Evolutionary conservation across 2,797 vertebrate genomes (phyloP), one percentile per base, ranked within the genome.

Genomic region (Gastrophryne carolinensis): DNA sequence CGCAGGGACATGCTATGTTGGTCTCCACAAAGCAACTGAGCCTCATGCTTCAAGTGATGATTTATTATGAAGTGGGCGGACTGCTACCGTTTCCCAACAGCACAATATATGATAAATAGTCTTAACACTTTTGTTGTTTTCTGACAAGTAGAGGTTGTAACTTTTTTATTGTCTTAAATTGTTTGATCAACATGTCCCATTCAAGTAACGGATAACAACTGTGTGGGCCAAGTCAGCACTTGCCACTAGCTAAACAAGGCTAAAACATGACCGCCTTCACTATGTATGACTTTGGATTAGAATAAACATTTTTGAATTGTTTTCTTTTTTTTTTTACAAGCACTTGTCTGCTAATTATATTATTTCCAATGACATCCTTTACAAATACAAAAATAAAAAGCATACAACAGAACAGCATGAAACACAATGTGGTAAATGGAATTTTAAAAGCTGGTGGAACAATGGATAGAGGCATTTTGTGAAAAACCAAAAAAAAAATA

Each of bases 371-470:
- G 23, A 57, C 35, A 54, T 26, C 23, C 11, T 57, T 35, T 27
- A 54, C 39, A 69, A 54, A 69, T 17, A 39, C 26, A 56, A 6
- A 39, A 58, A 6, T 15, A 37, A 41, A 72, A 50, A 49, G 47
- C n/a, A 21, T 69, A 62, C 65, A 52, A 37, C 32, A 32, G 23
- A 15, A 50, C 23, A 53, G 12, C 27, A 15, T 30, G 47, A 63
- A 10, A 63, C 50, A 57, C 35, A 66, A 61, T 61, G 56, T 68
- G 56, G 32, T 56, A 35, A 56, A 68, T 61, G n/a, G n/a, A 56
- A 39, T 47, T 47, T 19, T 30, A 53, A 12, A 71, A 71, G 60
- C 67, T 15, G 26, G 44, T 56, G 57, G 19, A 63, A 63, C 17
- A 60, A 77, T 49, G 53, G 63, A 67, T 39, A 64, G 58, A 26